These are phyloP conservation scores for Malurus splendens DNA, from an alignment of 2,797 vertebrate genomes.

Conservation along the genomic window DNA sequence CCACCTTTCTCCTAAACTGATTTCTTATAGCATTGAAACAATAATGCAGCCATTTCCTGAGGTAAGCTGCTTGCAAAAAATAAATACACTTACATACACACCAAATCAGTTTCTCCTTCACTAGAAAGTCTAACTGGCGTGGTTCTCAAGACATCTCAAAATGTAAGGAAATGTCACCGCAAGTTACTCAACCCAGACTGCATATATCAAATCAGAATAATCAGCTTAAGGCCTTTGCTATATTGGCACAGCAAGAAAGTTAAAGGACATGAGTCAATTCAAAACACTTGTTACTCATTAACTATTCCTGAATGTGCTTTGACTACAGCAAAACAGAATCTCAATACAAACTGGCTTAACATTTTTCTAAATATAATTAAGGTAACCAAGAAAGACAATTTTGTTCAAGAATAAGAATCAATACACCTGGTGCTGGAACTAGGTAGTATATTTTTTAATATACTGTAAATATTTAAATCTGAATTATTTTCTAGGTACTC, in stretches of 20 bases:
- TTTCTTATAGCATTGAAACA: not conserved
- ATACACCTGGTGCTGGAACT: not conserved
- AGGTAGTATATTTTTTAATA: not conserved
- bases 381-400: not conserved
- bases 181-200: not conserved
- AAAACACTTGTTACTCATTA: not conserved
- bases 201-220: not conserved
- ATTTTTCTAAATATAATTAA: not conserved
- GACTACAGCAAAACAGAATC: not conserved
- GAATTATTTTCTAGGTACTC: not conserved
- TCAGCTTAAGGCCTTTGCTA: not conserved
- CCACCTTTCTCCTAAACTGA: not conserved
- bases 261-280: not conserved
- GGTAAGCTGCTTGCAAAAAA: not conserved
- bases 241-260: not conserved
- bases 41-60: not conserved
- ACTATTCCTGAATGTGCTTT: not conserved
- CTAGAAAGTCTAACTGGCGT: not conserved
- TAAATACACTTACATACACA: not conserved
- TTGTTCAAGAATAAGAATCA: not conserved
- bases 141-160: not conserved
- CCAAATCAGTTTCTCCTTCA: not conserved
- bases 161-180: not conserved
- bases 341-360: not conserved
- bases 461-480: not conserved